Percentiles rank a stretch among this genome's conserved stretches.
phyloP scores from a whole-genome alignment of 1,140 invertebrate species.

The Paramacrobiotus metropolitanus region DNA sequence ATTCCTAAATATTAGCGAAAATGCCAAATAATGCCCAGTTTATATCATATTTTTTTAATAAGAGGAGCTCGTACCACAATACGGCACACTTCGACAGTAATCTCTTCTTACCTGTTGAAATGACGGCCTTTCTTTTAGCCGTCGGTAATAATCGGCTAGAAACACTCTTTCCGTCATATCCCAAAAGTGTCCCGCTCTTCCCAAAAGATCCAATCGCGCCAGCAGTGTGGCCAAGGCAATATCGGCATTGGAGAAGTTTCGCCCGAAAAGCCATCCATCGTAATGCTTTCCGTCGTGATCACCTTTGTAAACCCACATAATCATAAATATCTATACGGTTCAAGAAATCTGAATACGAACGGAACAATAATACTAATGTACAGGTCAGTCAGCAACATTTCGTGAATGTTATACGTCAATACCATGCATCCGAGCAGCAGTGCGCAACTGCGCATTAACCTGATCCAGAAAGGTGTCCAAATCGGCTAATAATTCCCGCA shows the following conservation, averaged over 20 bases:
- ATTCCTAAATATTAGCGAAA: neutral
- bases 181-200: conserved; percentile 41
- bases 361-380: no score
- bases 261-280: conserved; percentile 40
- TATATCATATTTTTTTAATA: neutral
- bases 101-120: conserved; percentile 18
- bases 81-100: neutral
- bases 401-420: no score
- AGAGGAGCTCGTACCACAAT: neutral
- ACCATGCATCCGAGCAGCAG: no score
- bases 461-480: neutral
- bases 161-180: conserved; percentile 31
- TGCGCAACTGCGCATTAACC: no score
- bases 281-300: conserved; percentile 10
- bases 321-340: no score
- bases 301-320: no score
- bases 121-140: conserved; percentile 35
- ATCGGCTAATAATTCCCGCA: no score
- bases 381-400: no score
- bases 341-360: no score
- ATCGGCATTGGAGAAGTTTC: conserved; percentile 44
- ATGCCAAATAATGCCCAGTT: no score
- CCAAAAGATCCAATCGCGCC: conserved; percentile 39
- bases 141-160: conserved; percentile 36
- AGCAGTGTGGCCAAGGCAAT: conserved; percentile 43